Evolutionary conservation across 2,113 vertebrate species (phyloP).

Genomic region (Meles meles): DNA sequence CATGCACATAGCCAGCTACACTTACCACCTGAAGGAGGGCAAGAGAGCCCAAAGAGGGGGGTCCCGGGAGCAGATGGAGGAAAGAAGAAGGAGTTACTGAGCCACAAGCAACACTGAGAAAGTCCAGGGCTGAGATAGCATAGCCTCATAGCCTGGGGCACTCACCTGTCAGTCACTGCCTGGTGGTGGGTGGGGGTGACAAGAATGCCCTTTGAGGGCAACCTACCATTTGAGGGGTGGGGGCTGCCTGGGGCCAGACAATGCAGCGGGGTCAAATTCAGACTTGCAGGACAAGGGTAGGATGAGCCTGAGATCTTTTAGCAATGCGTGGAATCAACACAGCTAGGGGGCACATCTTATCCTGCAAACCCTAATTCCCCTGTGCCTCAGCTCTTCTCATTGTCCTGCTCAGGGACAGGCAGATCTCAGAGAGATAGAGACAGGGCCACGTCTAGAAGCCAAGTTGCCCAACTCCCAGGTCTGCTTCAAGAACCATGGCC

Average conservation of each 20-base stretch:
- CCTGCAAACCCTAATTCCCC: not conserved
- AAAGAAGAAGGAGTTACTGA: conserved; percentile 74
- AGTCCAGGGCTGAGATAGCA: not conserved
- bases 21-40: conserved; percentile 87
- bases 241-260: not conserved
- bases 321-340: not conserved
- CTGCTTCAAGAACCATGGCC: not conserved
- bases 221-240: not conserved
- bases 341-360: not conserved
- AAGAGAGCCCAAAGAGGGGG: conserved; percentile 81
- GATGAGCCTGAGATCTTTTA: not conserved
- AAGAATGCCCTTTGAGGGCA: not conserved
- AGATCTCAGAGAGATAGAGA: not conserved
- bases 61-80: conserved; percentile 81
- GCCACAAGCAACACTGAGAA: not conserved
- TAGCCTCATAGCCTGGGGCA: not conserved
- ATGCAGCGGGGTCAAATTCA: not conserved
- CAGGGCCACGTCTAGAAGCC: not conserved
- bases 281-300: rapidly evolving
- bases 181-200: not conserved
- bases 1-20: conserved; percentile 73
- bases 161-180: not conserved
- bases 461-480: not conserved
- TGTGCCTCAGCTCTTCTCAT: not conserved
- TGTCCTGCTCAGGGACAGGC: not conserved